These are phyloP conservation scores for Panurus biarmicus DNA, from an alignment of 2,113 vertebrate species.

Conservation along the genomic window DNA sequence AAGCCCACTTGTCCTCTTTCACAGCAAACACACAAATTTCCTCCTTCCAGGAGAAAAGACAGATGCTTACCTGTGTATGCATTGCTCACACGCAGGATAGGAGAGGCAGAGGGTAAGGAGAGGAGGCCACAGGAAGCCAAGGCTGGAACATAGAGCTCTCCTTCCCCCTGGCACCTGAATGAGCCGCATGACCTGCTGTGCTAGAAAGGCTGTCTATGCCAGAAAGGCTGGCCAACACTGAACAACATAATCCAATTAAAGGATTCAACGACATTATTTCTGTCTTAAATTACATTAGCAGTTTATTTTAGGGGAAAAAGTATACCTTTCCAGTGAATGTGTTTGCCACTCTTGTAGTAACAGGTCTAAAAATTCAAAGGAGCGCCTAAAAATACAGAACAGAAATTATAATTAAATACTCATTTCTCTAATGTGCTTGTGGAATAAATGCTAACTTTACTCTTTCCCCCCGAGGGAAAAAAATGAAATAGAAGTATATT, in stretches of 20 bases:
- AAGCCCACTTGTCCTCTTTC: background rate
- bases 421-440: background rate
- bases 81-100: accelerated
- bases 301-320: background rate
- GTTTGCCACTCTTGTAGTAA: constrained; percentile 90
- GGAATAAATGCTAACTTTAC: background rate
- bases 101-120: background rate
- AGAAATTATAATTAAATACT: background rate
- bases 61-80: background rate
- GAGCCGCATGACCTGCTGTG: background rate
- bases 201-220: background rate
- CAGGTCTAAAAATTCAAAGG: constrained; percentile 90
- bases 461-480: background rate
- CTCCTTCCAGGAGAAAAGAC: background rate
- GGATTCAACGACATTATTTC: background rate
- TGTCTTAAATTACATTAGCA: background rate
- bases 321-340: constrained; percentile 84
- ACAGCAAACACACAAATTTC: background rate
- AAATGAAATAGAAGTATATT: background rate
- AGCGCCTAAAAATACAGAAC: constrained; percentile 73
- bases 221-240: background rate
- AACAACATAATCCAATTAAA: background rate
- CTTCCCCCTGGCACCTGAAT: background rate
- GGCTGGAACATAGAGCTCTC: background rate
- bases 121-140: background rate